phyloP scores from a whole-genome alignment of 2,888 invertebrate genomes.

The Lumbricus terrestris region DNA sequence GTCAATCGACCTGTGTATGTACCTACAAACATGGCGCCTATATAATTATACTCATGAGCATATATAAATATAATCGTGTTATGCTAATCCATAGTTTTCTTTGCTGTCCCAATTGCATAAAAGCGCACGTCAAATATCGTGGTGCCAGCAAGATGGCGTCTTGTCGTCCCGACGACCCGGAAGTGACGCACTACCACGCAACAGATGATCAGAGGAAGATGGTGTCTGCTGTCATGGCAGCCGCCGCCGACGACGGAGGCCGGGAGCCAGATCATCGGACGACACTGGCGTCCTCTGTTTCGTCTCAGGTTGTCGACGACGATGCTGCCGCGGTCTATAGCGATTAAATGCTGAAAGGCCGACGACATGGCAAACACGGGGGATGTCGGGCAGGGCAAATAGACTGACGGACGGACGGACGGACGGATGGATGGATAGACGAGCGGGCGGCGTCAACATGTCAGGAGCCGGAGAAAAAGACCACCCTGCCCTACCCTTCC shows the following conservation, averaged over 20 bases:
- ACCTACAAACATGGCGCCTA: neutral
- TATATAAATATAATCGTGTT: neutral
- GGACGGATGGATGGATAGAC: no score
- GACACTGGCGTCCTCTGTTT: neutral
- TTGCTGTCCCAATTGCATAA: neutral
- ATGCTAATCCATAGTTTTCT: neutral
- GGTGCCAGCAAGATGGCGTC: neutral
- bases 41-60: no score
- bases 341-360: conserved; percentile 13
- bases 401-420: neutral
- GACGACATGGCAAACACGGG: conserved; percentile 9
- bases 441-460: neutral
- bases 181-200: neutral
- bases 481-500: conserved; percentile 4
- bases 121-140: neutral
- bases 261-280: neutral
- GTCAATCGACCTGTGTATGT: neutral
- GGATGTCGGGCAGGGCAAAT: neutral
- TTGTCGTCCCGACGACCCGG: neutral
- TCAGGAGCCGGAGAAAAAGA: neutral
- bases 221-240: neutral
- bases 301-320: neutral
- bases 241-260: no score
- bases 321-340: neutral
- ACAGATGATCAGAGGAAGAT: conserved; percentile 13